phyloP scores from a whole-genome alignment of 2,797 vertebrate species.

The Buceros bicornis region DNA sequence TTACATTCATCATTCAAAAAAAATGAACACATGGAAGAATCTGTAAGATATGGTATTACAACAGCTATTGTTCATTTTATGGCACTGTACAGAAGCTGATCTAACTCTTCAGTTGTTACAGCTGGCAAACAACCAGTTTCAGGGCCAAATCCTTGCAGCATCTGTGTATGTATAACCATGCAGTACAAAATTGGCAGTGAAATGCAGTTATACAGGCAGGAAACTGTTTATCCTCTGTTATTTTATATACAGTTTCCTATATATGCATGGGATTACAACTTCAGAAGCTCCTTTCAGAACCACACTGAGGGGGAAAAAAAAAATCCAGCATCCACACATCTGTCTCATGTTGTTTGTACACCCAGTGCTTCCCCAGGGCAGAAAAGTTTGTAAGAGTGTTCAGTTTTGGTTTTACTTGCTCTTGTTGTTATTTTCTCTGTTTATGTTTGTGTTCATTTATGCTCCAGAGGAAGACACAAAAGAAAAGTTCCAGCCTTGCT shows the following conservation, averaged over 20 bases:
- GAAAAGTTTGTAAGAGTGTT: background rate
- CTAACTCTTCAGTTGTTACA: conserved; percentile 60
- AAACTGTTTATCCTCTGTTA: conserved; percentile 22
- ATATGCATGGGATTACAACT: background rate
- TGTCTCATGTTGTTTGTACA: background rate
- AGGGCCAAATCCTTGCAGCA: conserved; percentile 33
- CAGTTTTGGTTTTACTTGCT: conserved; percentile 52
- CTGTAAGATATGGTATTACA: conserved; percentile 29
- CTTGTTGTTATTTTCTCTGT: conserved; percentile 21
- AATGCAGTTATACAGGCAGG: background rate
- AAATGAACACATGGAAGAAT: conserved; percentile 50
- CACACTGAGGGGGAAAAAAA: background rate
- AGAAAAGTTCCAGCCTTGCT: conserved; percentile 33
- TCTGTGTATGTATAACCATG: conserved; percentile 18
- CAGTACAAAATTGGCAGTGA: conserved; percentile 28
- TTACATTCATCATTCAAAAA: conserved; percentile 44
- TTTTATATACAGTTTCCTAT: conserved; percentile 39
- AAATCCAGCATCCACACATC: background rate
- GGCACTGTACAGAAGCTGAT: conserved; percentile 46
- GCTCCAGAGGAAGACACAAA: background rate
- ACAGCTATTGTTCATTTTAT: conserved; percentile 43
- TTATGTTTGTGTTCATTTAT: conserved; percentile 38
- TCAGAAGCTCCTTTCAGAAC: background rate
- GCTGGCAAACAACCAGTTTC: conserved; percentile 19
- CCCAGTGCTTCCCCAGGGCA: background rate